A percentile compares a stretch with the other conserved stretches of the same genome.
These are phyloP conservation scores for Acronicta psi DNA, from an alignment of 2,888 invertebrate genomes.

Conservation along the genomic window DNA sequence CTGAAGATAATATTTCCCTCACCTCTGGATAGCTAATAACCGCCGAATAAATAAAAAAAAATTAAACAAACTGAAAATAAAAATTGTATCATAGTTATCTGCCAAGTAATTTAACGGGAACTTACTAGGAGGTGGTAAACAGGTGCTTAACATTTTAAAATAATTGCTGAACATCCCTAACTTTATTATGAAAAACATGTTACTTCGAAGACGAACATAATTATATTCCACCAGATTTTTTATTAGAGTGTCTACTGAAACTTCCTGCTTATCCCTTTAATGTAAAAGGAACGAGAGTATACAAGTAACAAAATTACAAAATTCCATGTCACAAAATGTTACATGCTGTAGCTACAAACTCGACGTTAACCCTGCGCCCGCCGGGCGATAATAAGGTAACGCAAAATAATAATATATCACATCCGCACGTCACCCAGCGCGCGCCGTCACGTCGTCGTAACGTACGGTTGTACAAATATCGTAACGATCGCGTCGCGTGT, in stretches of 20 bases:
- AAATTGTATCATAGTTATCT: no score
- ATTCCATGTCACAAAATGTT: constrained; percentile 11
- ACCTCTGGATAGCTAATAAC: no score
- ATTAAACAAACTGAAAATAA: no score
- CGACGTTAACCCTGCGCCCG: constrained; percentile 20
- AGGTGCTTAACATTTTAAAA: no score
- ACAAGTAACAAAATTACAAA: constrained; percentile 25
- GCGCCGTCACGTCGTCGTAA: constrained; percentile 33
- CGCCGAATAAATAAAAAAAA: no score
- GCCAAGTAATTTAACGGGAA: no score
- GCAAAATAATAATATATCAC: constrained; percentile 40
- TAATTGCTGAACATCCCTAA: no score
- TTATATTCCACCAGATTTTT: no score
- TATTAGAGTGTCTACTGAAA: not conserved
- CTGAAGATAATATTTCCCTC: no score
- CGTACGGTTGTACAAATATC: constrained; percentile 48
- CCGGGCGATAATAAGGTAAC: constrained; percentile 36
- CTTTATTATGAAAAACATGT: no score
- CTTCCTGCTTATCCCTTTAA: not conserved
- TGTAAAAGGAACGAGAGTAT: not conserved
- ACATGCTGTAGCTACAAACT: constrained; percentile 14
- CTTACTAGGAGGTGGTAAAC: no score
- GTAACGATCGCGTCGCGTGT: constrained; percentile 51
- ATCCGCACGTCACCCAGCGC: constrained; percentile 9
- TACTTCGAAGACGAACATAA: no score